Conservation (phyloP, 2,888 invertebrate species). For the Aphodius granarius region DNA sequence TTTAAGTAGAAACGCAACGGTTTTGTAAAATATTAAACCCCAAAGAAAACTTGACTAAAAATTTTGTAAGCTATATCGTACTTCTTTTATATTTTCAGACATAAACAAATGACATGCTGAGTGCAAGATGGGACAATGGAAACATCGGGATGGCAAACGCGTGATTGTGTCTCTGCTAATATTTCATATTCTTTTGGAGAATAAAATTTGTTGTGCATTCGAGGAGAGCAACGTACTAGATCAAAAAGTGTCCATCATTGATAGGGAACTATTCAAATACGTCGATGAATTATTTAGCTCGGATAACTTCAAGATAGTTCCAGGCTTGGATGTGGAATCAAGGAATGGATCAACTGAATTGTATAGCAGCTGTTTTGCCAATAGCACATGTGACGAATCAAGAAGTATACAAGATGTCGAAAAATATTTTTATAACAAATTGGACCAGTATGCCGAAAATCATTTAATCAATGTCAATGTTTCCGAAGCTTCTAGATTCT, state of each 20-base stretch:
- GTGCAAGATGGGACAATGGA: conserved; percentile 43
- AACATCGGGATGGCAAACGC: conserved; percentile 37
- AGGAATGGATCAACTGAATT: conserved; percentile 19
- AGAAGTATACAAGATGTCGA: conserved; percentile 55
- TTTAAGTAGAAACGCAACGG: no score
- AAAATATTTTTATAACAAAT: conserved; percentile 60
- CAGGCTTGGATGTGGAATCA: conserved; percentile 34
- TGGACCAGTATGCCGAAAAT: conserved; percentile 61
- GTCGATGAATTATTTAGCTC: conserved; percentile 61
- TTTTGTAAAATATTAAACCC: not conserved
- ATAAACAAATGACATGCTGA: conserved; percentile 41
- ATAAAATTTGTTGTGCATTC: conserved; percentile 18
- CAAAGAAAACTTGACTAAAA: not conserved
- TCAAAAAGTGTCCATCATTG: conserved; percentile 44
- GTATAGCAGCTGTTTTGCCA: conserved; percentile 20
- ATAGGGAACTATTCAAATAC: conserved; percentile 59
- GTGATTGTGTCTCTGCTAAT: conserved; percentile 33
- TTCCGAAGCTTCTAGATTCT: conserved; percentile 66
- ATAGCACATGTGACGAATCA: conserved; percentile 42
- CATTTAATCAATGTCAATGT: conserved; percentile 68
- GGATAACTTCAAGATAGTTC: conserved; percentile 47
- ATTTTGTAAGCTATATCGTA: not conserved
- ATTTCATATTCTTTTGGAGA: conserved; percentile 22
- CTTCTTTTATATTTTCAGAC: conserved; percentile 24
- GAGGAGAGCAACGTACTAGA: conserved; percentile 20